phyloP scores from a whole-genome alignment of 1,140 invertebrate genomes.

The Caenorhabditis brenneri region DNA sequence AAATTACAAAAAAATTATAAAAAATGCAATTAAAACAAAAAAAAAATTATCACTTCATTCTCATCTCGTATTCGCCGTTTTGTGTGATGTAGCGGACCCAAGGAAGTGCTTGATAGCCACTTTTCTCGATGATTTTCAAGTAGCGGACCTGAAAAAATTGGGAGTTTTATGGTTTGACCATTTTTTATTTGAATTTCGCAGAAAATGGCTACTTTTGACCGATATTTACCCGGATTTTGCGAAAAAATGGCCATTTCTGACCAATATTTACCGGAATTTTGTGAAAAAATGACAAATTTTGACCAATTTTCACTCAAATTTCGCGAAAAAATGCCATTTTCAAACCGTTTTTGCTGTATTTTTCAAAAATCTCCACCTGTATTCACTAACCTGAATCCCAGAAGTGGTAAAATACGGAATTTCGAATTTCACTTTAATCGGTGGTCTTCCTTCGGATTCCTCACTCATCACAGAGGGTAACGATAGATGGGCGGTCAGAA shows the following conservation, averaged over 20 bases:
- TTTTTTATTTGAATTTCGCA: no score
- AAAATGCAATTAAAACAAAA: background rate
- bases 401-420: conserved; percentile 99
- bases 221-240: no score
- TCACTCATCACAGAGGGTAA: conserved; percentile 88
- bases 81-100: conserved; percentile 97
- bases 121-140: conserved; percentile 99
- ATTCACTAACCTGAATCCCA: conserved; percentile 91
- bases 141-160: conserved; percentile 80
- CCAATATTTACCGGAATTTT: no score
- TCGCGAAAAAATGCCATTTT: no score
- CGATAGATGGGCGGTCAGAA: conserved; percentile 98
- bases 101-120: conserved; percentile 96
- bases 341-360: no score
- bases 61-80: conserved; percentile 97
- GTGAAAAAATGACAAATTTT: no score
- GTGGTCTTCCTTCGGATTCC: conserved; percentile 93
- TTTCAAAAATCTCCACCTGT: no score
- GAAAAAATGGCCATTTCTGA: no score
- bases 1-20: conserved; percentile 3
- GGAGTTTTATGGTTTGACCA: no score
- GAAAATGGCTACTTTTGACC: background rate
- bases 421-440: conserved; percentile 99
- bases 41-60: conserved; percentile 76
- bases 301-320: no score